A percentile compares a stretch with the other conserved stretches of the same genome.
Evolutionary conservation across 2,797 vertebrate species (phyloP).

Genomic region (Aythya fuligula): DNA sequence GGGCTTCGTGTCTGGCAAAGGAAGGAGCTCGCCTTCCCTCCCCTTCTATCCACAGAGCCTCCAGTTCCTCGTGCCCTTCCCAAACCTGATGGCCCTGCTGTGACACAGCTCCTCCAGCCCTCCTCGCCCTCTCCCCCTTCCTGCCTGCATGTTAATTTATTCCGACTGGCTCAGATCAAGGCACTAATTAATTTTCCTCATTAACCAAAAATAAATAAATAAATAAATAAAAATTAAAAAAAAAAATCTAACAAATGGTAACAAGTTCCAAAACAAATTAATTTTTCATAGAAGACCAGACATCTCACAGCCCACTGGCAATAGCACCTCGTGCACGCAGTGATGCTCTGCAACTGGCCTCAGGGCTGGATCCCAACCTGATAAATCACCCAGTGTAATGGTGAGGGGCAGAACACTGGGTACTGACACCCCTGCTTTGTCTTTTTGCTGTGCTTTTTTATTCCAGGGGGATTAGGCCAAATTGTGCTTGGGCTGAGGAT

Average conservation of each 20-base stretch:
- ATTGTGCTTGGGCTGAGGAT: not conserved
- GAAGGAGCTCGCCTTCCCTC: not conserved
- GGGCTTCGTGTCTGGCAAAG: too few relatives aligned
- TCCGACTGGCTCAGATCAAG: not conserved
- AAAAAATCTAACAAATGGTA: not conserved
- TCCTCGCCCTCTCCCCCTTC: not conserved
- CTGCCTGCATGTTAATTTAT: not conserved
- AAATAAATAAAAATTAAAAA: too few relatives aligned
- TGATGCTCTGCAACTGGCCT: not conserved
- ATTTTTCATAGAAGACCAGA: not conserved
- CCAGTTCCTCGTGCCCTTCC: not conserved
- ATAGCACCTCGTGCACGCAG: fast-evolving
- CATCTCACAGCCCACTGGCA: not conserved
- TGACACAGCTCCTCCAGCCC: not conserved
- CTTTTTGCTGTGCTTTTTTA: not conserved
- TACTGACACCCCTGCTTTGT: not conserved
- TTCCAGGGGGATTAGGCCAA: not conserved
- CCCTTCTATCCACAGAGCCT: not conserved
- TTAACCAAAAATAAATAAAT: not conserved
- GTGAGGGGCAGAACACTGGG: not conserved
- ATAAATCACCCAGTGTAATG: fast-evolving
- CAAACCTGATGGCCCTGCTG: fast-evolving
- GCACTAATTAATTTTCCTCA: constrained; percentile 40
- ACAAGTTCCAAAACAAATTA: not conserved
- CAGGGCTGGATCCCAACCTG: not conserved